Evolutionary conservation across 1,140 invertebrate genomes (phyloP).

Genomic region (Eufriesea mexicana): DNA sequence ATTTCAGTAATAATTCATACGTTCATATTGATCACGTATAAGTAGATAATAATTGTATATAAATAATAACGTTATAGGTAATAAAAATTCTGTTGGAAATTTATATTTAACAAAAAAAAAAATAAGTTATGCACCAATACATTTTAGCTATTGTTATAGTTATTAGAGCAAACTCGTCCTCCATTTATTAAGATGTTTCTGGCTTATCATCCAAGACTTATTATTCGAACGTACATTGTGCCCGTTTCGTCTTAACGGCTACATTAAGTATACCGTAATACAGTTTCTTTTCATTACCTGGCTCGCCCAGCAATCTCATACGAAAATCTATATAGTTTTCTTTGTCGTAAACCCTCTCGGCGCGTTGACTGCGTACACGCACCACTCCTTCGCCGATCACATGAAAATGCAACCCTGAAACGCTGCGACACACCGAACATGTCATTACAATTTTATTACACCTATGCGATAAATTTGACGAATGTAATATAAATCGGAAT

Average conservation of each 20-base stretch:
- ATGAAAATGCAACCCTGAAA: constrained; percentile 94
- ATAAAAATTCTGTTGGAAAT: no score
- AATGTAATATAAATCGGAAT: no score
- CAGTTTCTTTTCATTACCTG: constrained; percentile 84
- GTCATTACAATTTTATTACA: constrained; percentile 7
- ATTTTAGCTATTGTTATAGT: not conserved
- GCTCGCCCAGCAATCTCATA: constrained; percentile 95
- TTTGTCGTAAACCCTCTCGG: constrained; percentile 93
- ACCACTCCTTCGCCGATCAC: constrained; percentile 97
- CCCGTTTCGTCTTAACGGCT: constrained; percentile 13
- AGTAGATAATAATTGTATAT: no score
- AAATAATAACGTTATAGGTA: no score
- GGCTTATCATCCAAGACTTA: not conserved
- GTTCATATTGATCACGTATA: no score
- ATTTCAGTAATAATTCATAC: no score
- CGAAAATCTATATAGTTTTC: constrained; percentile 98
- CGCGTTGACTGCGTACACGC: constrained; percentile 88
- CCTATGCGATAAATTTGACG: not conserved
- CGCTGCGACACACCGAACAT: constrained; percentile 63
- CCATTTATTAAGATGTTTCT: constrained; percentile 23
- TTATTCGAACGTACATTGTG: constrained; percentile 14
- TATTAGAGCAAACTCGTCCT: not conserved
- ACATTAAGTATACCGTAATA: constrained; percentile 19
- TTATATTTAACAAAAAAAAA: no score
- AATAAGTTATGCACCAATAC: not conserved